Evolutionary conservation across 2,888 invertebrate genomes (phyloP), one percentile per base, ranked within the genome.

Genomic region (Ophonus ardosiacus): DNA sequence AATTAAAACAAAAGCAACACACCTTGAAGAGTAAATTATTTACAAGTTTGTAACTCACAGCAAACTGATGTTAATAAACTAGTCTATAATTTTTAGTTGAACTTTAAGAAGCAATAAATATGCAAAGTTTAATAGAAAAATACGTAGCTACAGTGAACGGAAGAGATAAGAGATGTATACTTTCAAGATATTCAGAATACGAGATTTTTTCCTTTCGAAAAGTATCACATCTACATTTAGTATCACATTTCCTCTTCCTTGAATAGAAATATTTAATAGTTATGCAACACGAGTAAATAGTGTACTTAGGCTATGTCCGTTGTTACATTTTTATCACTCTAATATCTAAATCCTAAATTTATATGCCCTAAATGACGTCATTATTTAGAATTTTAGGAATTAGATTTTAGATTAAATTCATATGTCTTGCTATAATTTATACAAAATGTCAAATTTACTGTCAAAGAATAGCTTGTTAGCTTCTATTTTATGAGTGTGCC

Each of bases 81-180:
- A 63, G 80, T 63, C 80, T 40, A 63, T 80, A 63, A 63, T 80
- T 61, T 80, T 61, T 51, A 63, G 40, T 17, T 80, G 80, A 61
- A 80, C 80, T 61, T 80, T 80, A 74, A 74, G 61, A 80, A 80
- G 80, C 61, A 63, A 80, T 80, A 80, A 80, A 80, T 80, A 80
- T 80, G 80, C 80, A 80, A 80, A 80, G 31, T 38, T 80, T 80
- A 63, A 80, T 80, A 80, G 38, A 71, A 71, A 74, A 80, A 80
- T 80, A n/a, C n/a, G n/a, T n/a, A 78, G 15, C 17, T 38, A 57
- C 59, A 80, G 56, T 80, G 63, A 80, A 43, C 7, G 61, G 43
- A 74, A 40, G 43, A 74, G 43, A 51, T 51, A 51, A 51, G 43
- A 13, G 43, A 51, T 5, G 31, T 6, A 31, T 6, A 31, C 31